Evolutionary conservation across 2,113 vertebrate species (phyloP).

Genomic region (Paramormyrops kingsleyae): DNA sequence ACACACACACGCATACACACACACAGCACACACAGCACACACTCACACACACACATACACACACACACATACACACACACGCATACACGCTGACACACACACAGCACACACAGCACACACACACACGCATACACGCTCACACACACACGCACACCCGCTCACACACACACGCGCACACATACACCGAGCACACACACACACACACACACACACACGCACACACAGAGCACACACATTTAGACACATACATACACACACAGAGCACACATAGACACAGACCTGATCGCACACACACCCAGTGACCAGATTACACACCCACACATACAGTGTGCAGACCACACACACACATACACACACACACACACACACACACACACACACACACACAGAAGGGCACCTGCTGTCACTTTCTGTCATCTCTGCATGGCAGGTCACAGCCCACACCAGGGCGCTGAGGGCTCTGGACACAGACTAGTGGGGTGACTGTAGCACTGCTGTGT

Average conservation of each 20-base stretch:
- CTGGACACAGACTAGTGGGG: background rate
- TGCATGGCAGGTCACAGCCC: background rate
- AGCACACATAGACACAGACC: background rate
- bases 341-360: background rate
- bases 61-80: background rate
- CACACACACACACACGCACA: background rate
- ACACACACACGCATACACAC: background rate
- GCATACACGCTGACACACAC: no score
- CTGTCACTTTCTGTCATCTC: background rate
- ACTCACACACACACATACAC: background rate
- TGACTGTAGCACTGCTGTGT: background rate
- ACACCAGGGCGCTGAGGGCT: background rate
- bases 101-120: no score
- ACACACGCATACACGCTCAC: no score
- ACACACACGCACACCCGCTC: background rate
- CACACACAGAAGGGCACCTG: background rate
- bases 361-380: background rate
- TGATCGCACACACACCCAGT: no score
- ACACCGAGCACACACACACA: no score
- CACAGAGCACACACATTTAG: background rate
- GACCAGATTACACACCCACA: no score
- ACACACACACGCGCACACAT: no score
- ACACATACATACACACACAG: background rate
- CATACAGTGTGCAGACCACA: no score
- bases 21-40: background rate